phyloP scores from a whole-genome alignment of 2,797 vertebrate species.

The Pachyuromys duprasi region DNA sequence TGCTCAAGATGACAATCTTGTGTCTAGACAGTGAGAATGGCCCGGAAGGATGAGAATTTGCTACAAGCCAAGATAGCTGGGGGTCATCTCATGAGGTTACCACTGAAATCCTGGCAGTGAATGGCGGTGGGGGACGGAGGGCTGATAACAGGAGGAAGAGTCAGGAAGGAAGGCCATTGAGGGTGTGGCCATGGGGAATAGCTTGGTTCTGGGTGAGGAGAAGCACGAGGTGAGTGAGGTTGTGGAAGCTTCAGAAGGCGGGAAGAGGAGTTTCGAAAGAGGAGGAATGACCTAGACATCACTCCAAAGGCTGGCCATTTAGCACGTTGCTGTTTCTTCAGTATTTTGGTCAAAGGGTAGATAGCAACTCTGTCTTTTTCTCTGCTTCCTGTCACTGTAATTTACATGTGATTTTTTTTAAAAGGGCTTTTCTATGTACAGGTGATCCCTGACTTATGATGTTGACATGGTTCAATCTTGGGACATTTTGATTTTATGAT shows the following conservation, averaged over 20 bases:
- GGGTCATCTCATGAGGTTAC: neutral
- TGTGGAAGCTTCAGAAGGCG: neutral
- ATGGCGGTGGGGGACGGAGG: no score
- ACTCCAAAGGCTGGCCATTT: neutral
- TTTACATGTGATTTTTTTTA: neutral
- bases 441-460: neutral
- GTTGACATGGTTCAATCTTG: neutral
- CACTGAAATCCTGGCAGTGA: neutral
- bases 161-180: neutral
- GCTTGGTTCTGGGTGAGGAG: neutral
- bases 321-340: neutral
- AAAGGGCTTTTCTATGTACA: neutral
- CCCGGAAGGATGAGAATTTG: neutral
- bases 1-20: neutral
- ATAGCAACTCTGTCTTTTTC: neutral
- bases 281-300: neutral
- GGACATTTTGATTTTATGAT: neutral
- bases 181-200: accelerated
- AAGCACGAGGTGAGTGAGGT: neutral
- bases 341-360: neutral
- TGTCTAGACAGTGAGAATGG: neutral
- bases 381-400: neutral
- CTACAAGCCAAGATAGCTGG: neutral
- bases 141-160: neutral
- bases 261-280: neutral